These are phyloP conservation scores for Cheiracanthium punctorium DNA, from an alignment of 2,888 invertebrate genomes.

Conservation along the genomic window DNA sequence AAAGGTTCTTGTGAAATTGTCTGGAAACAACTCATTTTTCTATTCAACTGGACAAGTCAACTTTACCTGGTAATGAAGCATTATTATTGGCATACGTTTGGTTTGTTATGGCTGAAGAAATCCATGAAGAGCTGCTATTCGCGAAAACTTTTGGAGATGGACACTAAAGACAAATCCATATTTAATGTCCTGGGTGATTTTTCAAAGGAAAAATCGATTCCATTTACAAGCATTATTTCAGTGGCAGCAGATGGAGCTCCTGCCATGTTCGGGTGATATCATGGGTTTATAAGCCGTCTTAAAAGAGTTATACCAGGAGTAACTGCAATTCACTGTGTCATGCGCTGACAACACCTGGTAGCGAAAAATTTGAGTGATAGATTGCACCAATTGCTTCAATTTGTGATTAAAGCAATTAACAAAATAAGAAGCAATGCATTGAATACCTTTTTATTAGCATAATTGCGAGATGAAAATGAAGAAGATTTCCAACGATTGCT, in stretches of 20 bases:
- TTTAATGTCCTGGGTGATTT: background rate
- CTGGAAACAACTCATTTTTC: background rate
- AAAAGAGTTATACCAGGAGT: no score
- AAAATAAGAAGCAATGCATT: background rate
- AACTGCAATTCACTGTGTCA: no score
- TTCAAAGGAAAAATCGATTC: no score
- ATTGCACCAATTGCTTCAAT: background rate
- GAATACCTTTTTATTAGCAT: background rate
- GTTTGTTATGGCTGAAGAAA: background rate
- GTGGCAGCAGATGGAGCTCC: no score
- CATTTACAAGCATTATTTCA: no score
- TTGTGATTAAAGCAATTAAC: background rate
- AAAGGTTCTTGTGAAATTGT: slow-evolving; percentile 17
- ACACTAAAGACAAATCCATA: background rate
- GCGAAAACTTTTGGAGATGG: background rate
- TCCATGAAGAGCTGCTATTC: no score
- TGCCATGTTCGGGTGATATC: no score
- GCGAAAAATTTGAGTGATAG: background rate
- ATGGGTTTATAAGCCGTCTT: no score
- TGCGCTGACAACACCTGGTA: no score
- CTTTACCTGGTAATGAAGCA: background rate
- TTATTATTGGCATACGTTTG: background rate
- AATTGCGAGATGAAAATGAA: background rate
- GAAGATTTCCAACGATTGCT: no score
- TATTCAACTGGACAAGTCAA: background rate